Conservation (phyloP, 2,888 invertebrate genomes). For the Hypsopygia costalis region DNA sequence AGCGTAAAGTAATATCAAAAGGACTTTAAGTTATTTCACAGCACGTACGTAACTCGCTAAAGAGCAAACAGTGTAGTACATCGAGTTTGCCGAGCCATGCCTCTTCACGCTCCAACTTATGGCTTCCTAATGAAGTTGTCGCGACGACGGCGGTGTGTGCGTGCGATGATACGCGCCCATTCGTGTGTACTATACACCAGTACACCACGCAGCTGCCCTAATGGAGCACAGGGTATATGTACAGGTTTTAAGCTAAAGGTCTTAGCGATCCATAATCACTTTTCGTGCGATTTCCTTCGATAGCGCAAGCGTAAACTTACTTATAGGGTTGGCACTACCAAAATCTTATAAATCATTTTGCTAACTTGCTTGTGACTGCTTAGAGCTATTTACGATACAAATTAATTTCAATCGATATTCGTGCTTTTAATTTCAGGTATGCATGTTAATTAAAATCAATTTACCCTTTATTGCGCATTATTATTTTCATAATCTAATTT, state of each 20-base stretch:
- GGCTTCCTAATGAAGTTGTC: constrained; percentile 73
- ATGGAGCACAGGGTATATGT: constrained; percentile 13
- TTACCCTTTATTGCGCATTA: too few relatives aligned
- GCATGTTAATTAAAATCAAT: too few relatives aligned
- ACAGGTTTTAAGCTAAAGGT: constrained; percentile 57
- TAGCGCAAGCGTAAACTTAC: constrained; percentile 51
- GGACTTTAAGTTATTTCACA: constrained; percentile 23
- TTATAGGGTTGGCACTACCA: constrained; percentile 36
- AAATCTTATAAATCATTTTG: constrained; percentile 6
- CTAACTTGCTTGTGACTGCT: too few relatives aligned
- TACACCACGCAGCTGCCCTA: constrained; percentile 8
- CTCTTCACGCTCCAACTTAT: constrained; percentile 53
- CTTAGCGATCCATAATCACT: constrained; percentile 69
- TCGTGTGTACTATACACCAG: constrained; percentile 1
- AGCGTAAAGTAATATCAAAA: constrained; percentile 15
- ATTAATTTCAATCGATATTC: too few relatives aligned
- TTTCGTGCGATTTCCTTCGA: constrained; percentile 64
- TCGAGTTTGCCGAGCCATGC: constrained; percentile 39
- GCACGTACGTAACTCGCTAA: constrained; percentile 31
- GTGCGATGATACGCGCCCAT: constrained; percentile 17
- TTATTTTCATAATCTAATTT: too few relatives aligned
- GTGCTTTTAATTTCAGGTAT: too few relatives aligned
- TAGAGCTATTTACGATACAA: too few relatives aligned
- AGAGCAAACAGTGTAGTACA: constrained; percentile 42
- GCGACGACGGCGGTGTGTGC: constrained; percentile 25